Base-by-base conservation (phyloP, 2,888 invertebrate genomes). In the Silvanus unidentatus region DNA sequence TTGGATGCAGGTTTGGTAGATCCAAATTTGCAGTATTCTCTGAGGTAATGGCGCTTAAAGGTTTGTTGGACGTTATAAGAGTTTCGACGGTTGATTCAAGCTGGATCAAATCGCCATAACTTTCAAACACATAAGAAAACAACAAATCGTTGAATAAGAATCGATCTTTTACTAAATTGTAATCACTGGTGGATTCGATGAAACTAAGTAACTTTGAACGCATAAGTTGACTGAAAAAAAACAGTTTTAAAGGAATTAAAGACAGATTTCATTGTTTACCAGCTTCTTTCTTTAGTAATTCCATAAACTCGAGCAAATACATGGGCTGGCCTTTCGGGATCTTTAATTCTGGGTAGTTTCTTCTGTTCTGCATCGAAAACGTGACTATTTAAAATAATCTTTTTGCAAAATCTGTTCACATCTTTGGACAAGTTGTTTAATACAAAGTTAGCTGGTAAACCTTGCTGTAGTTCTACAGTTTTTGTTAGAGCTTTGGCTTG, bases 401-500 rank as follows among this genome's bases (percentile, higher is more conserved):
- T 78, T 53, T 79, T 78, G 2, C 86, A 78, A 64, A 77, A 75
- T 59, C 75, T 73, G 67, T 84, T 78, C 44, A 79, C 63, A 49
- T 80, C 71, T 50, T 79, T 72, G 5, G 66, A 49, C 40, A 77
- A 60, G 29, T 69, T 63, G 78, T 75, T 60, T 13, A 62, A 40
- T 3, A 80, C 74, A 43, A 85, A 72, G 51, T 71, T 73, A 6
- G 77, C 71, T 0, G 88, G 87, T 40, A 88, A 72, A 45, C 72
- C 76, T 34, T 79, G 71, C 52, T 81, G 71, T 46, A 82, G 69
- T 64, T 80, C 74, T 2, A 89, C 70, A 1, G 88, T 81, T 64
- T 93, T 93, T 2, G 88, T 88, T 4, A 94, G 71, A n/a, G 84
- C 72, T 71, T 87, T 83, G 0, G 89, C 89, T 73, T 94, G 93